These are phyloP conservation scores for Lycaon pictus DNA, from an alignment of 2,113 vertebrate genomes.

Conservation along the genomic window DNA sequence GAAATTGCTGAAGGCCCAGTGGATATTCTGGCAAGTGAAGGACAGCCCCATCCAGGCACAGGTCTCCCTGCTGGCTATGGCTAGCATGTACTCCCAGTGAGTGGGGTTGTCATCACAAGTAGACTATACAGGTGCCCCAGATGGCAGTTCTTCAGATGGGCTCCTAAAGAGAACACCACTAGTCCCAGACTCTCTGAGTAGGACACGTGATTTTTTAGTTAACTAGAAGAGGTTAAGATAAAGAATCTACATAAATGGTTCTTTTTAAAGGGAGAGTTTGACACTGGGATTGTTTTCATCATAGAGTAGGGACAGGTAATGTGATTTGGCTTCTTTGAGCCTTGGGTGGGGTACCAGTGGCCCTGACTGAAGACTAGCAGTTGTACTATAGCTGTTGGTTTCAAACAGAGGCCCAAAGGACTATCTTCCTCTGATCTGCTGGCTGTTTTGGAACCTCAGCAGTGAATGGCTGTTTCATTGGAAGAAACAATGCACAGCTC, in stretches of 20 bases:
- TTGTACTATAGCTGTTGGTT: conserved; percentile 89
- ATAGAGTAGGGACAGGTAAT: background rate
- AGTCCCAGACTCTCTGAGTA: background rate
- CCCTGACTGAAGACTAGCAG: conserved; percentile 91
- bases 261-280: background rate
- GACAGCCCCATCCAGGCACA: conserved; percentile 74
- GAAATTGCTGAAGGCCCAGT: conserved; percentile 92
- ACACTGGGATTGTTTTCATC: background rate
- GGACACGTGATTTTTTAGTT: conserved; percentile 21
- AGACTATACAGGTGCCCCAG: background rate
- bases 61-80: conserved; percentile 19
- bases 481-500: conserved; percentile 85
- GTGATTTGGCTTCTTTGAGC: background rate
- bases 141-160: background rate
- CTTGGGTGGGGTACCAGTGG: conserved; percentile 46
- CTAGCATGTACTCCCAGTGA: background rate
- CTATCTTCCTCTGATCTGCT: conserved; percentile 86
- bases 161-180: background rate
- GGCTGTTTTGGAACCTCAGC: conserved; percentile 83
- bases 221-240: background rate
- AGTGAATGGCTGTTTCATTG: conserved; percentile 86
- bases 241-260: background rate
- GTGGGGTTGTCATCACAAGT: background rate
- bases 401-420: conserved; percentile 88
- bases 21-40: conserved; percentile 91